Base-by-base conservation (phyloP, 2,888 invertebrate genomes). In the Altica lythri region DNA sequence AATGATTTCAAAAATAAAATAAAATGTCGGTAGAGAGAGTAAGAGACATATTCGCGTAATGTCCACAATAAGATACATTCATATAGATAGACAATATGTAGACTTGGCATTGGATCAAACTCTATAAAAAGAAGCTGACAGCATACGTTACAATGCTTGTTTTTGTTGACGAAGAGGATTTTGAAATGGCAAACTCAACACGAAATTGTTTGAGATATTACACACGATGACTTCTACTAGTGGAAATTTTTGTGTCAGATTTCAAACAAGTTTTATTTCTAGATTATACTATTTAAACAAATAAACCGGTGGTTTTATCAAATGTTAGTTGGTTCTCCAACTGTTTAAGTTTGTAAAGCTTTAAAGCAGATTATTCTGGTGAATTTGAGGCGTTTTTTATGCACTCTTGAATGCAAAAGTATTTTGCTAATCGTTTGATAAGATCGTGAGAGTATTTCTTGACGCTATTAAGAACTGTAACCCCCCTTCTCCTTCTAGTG, bases 101-200 rank as follows among this genome's bases (percentile, higher is more conserved):
- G 17, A 38, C n/a, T 37, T 57, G 57, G 57, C 57, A 43, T 4
- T 8, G 13, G 14, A 32, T 53, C 57, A 57, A 35, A 37, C n/a
- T 40, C 53, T 57, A 57, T 47, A 53, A 57, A 57, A 57, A 57
- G 53, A 53, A 32, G 37, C 27, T 57, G 57, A 57, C 57, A 53
- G 30, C 45, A 57, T 45, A n/a, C 27, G 32, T 44, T 44, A 30
- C 44, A 44, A 45, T 37, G 40, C 14, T 45, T 55, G 55, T 52
- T 50, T 42, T 47, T 53, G 46, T 57, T 57, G 50, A 57, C 40
- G 38, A 45, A 19, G 40, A 50, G 42, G 38, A 52, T 47, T 51
- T 42, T 55, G 32, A 32, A 19, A 40, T 17, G 6, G 37, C 27
- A 17, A 38, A 29, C 35, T 38, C 38, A 38, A 48, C 48, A 48